Conservation (phyloP, 2,113 vertebrate species). For the Zosterops lateralis region DNA sequence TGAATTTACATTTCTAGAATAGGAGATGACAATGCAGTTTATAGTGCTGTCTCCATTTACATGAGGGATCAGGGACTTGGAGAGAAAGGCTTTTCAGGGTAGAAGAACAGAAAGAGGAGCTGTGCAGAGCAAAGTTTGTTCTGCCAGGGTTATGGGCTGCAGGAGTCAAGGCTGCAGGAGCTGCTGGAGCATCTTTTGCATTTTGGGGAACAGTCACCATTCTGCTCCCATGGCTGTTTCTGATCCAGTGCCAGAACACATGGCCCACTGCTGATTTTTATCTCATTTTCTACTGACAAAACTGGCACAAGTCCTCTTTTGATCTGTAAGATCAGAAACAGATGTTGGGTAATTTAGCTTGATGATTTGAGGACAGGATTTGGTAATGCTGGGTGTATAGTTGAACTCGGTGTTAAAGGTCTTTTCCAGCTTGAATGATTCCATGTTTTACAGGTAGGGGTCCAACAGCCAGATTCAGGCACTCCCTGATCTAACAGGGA, state of each 20-base stretch:
- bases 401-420: background rate
- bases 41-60: background rate
- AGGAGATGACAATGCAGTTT: background rate
- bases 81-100: background rate
- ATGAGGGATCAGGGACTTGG: background rate
- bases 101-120: background rate
- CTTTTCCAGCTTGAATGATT: background rate
- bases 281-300: background rate
- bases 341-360: background rate
- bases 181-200: background rate
- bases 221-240: background rate
- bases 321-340: background rate
- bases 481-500: background rate
- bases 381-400: background rate
- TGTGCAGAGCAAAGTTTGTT: background rate
- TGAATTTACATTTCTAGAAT: slow-evolving; percentile 3
- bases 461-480: background rate
- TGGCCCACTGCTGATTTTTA: background rate
- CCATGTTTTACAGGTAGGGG: background rate
- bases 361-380: background rate
- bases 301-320: background rate
- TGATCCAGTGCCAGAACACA: background rate
- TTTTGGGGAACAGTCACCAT: background rate
- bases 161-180: background rate
- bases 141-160: background rate